phyloP scores from a whole-genome alignment of 2,888 invertebrate species.

The Scaptomyza tumidula region DNA sequence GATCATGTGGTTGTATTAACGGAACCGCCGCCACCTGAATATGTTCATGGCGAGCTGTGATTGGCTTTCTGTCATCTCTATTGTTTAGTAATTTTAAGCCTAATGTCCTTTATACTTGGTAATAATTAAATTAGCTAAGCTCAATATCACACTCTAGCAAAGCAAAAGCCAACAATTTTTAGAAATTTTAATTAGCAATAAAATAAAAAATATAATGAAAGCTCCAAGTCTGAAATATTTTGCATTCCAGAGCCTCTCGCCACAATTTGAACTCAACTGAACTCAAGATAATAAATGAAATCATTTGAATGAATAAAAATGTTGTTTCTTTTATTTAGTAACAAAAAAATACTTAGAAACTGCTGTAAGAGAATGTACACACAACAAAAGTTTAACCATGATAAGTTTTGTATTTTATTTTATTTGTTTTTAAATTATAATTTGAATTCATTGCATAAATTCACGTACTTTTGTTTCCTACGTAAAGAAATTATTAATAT shows the following conservation, averaged over 20 bases:
- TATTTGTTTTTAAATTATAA: slow-evolving; percentile 63
- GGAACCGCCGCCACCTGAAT: slow-evolving; percentile 52
- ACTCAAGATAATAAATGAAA: slow-evolving; percentile 43
- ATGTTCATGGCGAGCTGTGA: slow-evolving; percentile 70
- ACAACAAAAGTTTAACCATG: not conserved
- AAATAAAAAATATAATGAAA: slow-evolving; percentile 15
- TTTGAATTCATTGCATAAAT: slow-evolving; percentile 58
- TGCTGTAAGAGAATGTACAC: not conserved
- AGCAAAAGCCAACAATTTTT: slow-evolving; percentile 25
- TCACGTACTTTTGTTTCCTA: slow-evolving; percentile 49
- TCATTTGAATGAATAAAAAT: slow-evolving; percentile 37
- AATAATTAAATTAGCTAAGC: slow-evolving; percentile 52
- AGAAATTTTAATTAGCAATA: slow-evolving; percentile 46
- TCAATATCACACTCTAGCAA: slow-evolving; percentile 18
- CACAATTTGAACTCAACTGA: slow-evolving; percentile 49
- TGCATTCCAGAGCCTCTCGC: slow-evolving; percentile 65
- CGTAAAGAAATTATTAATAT: slow-evolving; percentile 61
- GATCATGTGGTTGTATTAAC: slow-evolving; percentile 46
- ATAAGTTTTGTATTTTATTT: slow-evolving; percentile 24
- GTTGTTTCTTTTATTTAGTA: slow-evolving; percentile 9
- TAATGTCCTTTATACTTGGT: slow-evolving; percentile 45
- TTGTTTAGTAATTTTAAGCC: slow-evolving; percentile 61
- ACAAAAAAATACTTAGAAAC: not conserved
- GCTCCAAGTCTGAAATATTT: slow-evolving; percentile 49
- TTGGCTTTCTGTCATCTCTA: slow-evolving; percentile 22